Conservation (phyloP, 2,113 vertebrate genomes). For the Callocephalon fimbriatum region DNA sequence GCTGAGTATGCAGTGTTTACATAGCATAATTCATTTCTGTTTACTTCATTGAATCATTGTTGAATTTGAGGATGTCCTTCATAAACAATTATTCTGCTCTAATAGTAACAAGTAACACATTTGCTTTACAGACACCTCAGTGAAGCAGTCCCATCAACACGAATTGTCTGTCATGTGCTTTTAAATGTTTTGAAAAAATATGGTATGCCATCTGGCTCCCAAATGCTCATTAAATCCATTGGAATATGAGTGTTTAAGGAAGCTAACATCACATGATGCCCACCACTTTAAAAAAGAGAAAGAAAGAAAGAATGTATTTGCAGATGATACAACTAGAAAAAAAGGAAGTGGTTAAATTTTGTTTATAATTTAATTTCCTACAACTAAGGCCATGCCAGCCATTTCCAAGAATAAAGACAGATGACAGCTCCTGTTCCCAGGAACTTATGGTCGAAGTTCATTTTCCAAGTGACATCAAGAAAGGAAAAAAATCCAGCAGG, state of each 20-base stretch:
- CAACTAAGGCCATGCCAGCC: background rate
- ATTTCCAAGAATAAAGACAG: background rate
- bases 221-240: constrained; percentile 11
- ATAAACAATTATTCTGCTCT: constrained; percentile 60
- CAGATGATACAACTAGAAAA: background rate
- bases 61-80: constrained; percentile 40
- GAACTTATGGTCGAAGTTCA: background rate
- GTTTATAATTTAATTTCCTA: background rate
- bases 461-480: background rate
- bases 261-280: background rate
- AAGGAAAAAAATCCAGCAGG: background rate
- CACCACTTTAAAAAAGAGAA: background rate
- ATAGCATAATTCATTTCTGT: constrained; percentile 10
- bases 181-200: constrained; percentile 31
- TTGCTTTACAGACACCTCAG: constrained; percentile 53
- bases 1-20: constrained; percentile 12
- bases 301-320: background rate
- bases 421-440: background rate
- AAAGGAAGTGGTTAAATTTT: background rate
- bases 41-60: constrained; percentile 25
- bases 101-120: constrained; percentile 59
- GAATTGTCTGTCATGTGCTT: constrained; percentile 23
- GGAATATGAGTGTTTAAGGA: background rate
- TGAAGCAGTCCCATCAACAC: background rate
- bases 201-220: constrained; percentile 17